A percentile compares a stretch with the other conserved stretches of the same genome.
Evolutionary conservation across 2,888 invertebrate species (phyloP).

Genomic region (Philonicus albiceps): DNA sequence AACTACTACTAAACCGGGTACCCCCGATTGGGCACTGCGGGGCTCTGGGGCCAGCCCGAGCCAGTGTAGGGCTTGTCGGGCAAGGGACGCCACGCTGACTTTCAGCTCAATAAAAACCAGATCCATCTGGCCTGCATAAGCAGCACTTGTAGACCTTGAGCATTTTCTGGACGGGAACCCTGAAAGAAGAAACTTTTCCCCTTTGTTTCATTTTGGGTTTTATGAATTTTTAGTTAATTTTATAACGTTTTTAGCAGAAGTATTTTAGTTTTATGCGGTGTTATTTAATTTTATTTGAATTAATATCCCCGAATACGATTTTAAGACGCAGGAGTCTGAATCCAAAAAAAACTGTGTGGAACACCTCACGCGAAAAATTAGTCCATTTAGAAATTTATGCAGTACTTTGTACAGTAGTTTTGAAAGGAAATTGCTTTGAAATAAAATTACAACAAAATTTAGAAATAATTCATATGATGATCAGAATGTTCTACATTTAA

Average conservation of each 20-base stretch:
- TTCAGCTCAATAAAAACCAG: not conserved
- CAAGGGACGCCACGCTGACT: not conserved
- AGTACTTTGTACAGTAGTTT: too few relatives aligned
- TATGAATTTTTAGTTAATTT: not conserved
- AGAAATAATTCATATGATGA: too few relatives aligned
- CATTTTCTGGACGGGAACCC: not conserved
- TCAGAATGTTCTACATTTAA: too few relatives aligned
- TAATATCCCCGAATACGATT: too few relatives aligned
- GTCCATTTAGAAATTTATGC: too few relatives aligned
- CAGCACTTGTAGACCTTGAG: not conserved
- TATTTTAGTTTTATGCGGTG: not conserved
- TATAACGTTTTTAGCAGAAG: not conserved
- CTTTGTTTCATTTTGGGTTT: not conserved
- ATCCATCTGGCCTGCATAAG: not conserved
- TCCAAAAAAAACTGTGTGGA: too few relatives aligned
- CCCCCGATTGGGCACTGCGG: not conserved
- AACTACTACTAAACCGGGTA: not conserved
- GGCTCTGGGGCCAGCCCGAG: not conserved
- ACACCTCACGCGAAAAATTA: too few relatives aligned
- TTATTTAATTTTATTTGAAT: not conserved
- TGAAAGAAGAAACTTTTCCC: not conserved
- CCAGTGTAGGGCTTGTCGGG: not conserved
- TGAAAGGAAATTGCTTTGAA: too few relatives aligned
- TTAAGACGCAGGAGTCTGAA: too few relatives aligned
- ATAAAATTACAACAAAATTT: too few relatives aligned